Base-by-base conservation (phyloP, 1,140 invertebrate genomes). In the Aphis craccivora region DNA sequence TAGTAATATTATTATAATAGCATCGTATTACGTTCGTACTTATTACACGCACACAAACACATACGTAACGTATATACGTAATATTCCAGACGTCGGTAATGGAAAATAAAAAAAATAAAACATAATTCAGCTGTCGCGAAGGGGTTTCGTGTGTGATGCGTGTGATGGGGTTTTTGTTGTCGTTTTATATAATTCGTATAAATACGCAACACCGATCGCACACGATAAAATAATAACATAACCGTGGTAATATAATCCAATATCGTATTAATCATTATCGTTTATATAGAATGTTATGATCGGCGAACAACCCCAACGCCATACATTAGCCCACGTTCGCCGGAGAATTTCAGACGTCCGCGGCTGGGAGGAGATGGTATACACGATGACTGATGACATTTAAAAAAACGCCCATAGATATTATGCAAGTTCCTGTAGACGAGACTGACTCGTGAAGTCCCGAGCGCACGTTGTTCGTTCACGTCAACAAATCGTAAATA, bases 41-140 rank as follows among this genome's bases (percentile, higher is more conserved):
- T 30, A 45, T 14, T 51, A 14, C 18, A 76, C 60, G 60, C 30
- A n/a, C 60, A 67, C 60, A 67, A 30, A 76, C 18, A 67, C n/a
- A 18, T 18, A 76, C 53, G 48, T 51, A 51, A 76, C 14, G n/a
- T 35, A 76, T 20, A 76, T 18, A 76, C 14, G 0, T 18, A n/a
- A 76, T 76, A 76, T n/a, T 5, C 60, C 60, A 76, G 60, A 43
- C 84, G 84, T 86, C 84, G 43, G 43, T 9, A 45, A 48, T 30
- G 30, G 3, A 30, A 84, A 9, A 43, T 1, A n/a, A n/a, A 76
- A 67, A 76, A 76, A 53, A 53, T 23, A 22, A 76, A n/a, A 18
- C n/a, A 48, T 20, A 86, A n/a, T 86, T 86, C 84, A 86, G 84
- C 84, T 86, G 84, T 86, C 43, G 84, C 83, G 23, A 86, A 86